Base-by-base conservation (phyloP, 2,797 vertebrate genomes). In the Muscicapa comitata region DNA sequence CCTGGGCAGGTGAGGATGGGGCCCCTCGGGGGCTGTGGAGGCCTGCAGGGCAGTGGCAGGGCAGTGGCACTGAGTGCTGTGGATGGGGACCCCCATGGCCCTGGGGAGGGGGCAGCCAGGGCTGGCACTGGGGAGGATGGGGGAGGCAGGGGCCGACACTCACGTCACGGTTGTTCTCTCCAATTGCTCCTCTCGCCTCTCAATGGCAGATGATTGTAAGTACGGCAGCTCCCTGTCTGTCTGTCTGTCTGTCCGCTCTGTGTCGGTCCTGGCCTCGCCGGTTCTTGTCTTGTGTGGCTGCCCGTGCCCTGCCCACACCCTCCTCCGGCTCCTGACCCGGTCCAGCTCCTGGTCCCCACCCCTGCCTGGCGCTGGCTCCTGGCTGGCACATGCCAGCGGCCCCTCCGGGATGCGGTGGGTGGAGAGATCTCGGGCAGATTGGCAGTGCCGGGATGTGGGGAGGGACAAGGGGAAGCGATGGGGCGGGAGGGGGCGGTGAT, bases 201-300 rank as follows among this genome's bases (percentile, higher is more conserved):
- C 93, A 95, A 95, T 95, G 98, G 97, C 99, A 99, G 99, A 99
- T 99, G 99, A 99, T 99, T 99, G 99, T 99, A 99, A 99, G 99
- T 99, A 99, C 98, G 98, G 98, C 98, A 98, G 98, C 99, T 97
- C 80, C 82, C 95, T 98, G 91, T 95, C 98, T 98, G 96, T 99
- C 97, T 97, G 97, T 99, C 98, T 99, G 99, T 99, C 98, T 99
- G 98, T 99, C 97, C 87, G 97, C 98, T 98, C 97, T 98, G 95
- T 98, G 98, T 98, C 95, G 94, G 97, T 97, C 94, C 97, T 95
- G 94, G 98, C 98, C 95, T 92, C 98, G 96, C 98, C 96, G 88
- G 97, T 97, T 98, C 96, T 97, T 98, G 98, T 98, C 98, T 95
- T 97, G 96, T 98, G 98, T 99, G 98, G 98, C 99, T 99, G 98